Evolutionary conservation across 2,888 invertebrate genomes (phyloP).

Genomic region (Drosophila trichaetosa): DNA sequence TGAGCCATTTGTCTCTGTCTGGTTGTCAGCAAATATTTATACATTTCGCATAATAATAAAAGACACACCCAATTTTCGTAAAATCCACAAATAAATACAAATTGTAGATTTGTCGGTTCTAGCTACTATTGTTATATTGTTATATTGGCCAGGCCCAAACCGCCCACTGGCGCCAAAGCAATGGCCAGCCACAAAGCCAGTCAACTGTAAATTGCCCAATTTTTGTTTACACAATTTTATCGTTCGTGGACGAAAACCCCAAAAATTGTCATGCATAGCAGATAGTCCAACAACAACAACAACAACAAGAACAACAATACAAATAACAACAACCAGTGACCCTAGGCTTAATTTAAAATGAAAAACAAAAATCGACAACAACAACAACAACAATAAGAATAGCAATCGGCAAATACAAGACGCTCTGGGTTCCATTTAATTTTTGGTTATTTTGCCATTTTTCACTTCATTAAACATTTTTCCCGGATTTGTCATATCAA

Average conservation of each 20-base stretch:
- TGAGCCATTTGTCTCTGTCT: conserved; percentile 23
- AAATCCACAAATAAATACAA: conserved; percentile 78
- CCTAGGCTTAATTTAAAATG: conserved; percentile 61
- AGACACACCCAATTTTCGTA: conserved; percentile 73
- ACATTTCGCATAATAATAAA: conserved; percentile 69
- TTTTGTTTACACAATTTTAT: conserved; percentile 76
- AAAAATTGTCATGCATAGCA: conserved; percentile 65
- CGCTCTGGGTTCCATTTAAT: conserved; percentile 72
- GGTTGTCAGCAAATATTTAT: conserved; percentile 56
- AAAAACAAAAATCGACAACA: conserved; percentile 33
- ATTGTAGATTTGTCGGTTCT: conserved; percentile 45
- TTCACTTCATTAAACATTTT: conserved; percentile 83
- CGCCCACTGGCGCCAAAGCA: conserved; percentile 55
- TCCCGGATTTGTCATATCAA: conserved; percentile 76
- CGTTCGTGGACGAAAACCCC: conserved; percentile 34
- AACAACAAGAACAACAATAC: conserved; percentile 21
- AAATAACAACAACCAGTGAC: conserved; percentile 28
- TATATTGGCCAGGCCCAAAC: conserved; percentile 26
- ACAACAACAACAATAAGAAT: conserved; percentile 9
- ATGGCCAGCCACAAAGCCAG: conserved; percentile 76
- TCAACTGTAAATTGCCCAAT: conserved; percentile 80
- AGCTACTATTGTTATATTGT: conserved; percentile 20
- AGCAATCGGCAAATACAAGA: conserved; percentile 7
- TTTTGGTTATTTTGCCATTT: conserved; percentile 84
- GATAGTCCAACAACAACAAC: conserved; percentile 39